phyloP scores from a whole-genome alignment of 2,797 vertebrate genomes.

The Pteropus rufus region DNA sequence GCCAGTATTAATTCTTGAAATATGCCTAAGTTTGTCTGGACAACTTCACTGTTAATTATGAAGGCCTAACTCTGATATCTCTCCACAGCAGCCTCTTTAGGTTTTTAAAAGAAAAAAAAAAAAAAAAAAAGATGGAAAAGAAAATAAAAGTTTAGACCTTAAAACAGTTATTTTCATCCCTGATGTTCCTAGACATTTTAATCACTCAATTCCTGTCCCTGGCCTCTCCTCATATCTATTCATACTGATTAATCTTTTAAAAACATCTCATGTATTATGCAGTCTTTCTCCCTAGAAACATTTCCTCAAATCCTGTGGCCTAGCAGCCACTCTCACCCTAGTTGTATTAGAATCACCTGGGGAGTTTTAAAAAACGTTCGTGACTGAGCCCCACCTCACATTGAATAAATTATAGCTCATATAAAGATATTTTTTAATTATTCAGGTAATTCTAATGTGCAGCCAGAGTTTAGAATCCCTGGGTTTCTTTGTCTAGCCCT shows the following conservation, averaged over 20 bases:
- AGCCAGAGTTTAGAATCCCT: neutral
- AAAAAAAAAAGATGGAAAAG: neutral
- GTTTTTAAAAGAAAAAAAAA: neutral
- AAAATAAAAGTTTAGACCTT: neutral
- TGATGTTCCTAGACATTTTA: constrained; percentile 28
- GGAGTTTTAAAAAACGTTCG: neutral
- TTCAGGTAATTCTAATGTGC: neutral
- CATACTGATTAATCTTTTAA: constrained; percentile 44
- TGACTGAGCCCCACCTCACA: neutral
- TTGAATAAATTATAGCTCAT: neutral
- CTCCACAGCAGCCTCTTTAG: neutral
- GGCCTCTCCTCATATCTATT: neutral
- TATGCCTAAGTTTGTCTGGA: neutral
- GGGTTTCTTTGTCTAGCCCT: neutral
- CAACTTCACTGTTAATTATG: neutral
- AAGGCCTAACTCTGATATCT: neutral
- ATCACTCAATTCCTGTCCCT: constrained; percentile 18
- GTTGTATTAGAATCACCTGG: neutral
- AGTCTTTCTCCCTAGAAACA: constrained; percentile 13
- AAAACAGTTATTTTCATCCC: constrained; percentile 28
- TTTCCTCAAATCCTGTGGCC: neutral
- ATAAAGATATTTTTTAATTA: neutral
- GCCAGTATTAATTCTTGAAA: neutral
- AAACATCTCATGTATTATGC: constrained; percentile 44
- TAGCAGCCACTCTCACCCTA: neutral